These are phyloP conservation scores for Portevinia maculata DNA, from an alignment of 2,888 invertebrate genomes.

Conservation along the genomic window DNA sequence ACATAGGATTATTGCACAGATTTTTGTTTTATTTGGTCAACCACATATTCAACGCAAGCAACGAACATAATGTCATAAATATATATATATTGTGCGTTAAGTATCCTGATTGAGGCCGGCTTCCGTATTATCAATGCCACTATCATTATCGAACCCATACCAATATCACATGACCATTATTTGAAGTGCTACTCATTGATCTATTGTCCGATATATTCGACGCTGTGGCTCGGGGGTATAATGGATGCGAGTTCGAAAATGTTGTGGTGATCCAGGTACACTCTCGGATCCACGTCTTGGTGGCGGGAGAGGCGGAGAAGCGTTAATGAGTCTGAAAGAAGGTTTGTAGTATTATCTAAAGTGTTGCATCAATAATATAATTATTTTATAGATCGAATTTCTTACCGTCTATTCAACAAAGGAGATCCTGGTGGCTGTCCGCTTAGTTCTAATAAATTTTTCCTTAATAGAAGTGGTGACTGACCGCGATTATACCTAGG, in stretches of 20 bases:
- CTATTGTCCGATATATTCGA: slow-evolving; percentile 83
- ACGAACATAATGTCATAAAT: slow-evolving; percentile 3
- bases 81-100: slow-evolving; percentile 48
- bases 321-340: slow-evolving; percentile 82
- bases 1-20: slow-evolving; percentile 64
- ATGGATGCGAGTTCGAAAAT: slow-evolving; percentile 86
- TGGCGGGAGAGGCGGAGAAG: slow-evolving; percentile 83
- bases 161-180: slow-evolving; percentile 83
- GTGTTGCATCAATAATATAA: too few relatives aligned
- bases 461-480: slow-evolving; percentile 85
- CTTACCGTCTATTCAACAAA: slow-evolving; percentile 84
- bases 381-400: too few relatives aligned
- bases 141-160: slow-evolving; percentile 81
- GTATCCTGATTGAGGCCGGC: slow-evolving; percentile 34
- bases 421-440: slow-evolving; percentile 84
- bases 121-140: slow-evolving; percentile 47
- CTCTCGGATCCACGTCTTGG: slow-evolving; percentile 87
- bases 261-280: slow-evolving; percentile 88
- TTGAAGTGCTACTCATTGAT: slow-evolving; percentile 83
- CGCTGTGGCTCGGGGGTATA: slow-evolving; percentile 86
- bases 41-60: slow-evolving; percentile 27
- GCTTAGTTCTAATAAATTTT: slow-evolving; percentile 84
- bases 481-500: slow-evolving; percentile 83
- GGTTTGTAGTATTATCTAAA: too few relatives aligned
- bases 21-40: slow-evolving; percentile 25